Evolutionary conservation across 2,113 vertebrate species (phyloP).

Genomic region (Tetraodon nigroviridis): DNA sequence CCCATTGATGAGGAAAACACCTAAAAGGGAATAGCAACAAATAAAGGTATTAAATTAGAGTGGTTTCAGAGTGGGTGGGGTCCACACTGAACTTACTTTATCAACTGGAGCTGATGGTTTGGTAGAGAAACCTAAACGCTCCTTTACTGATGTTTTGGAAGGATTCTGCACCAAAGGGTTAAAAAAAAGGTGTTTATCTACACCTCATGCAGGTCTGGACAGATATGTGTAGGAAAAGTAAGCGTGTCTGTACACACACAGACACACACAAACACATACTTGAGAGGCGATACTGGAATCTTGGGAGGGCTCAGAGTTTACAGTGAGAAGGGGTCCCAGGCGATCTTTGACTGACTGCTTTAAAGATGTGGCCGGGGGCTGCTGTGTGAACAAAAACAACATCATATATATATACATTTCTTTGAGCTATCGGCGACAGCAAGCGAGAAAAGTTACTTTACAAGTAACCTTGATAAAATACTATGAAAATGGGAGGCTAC

Average conservation of each 20-base stretch:
- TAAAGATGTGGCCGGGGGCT: constrained; percentile 73
- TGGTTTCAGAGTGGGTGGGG: neutral
- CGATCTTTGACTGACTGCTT: constrained; percentile 96
- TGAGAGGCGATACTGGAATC: constrained; percentile 77
- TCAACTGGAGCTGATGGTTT: constrained; percentile 82
- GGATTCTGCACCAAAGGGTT: constrained; percentile 76
- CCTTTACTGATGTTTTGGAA: constrained; percentile 87
- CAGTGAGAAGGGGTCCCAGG: constrained; percentile 83
- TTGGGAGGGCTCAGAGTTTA: constrained; percentile 80
- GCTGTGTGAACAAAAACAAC: constrained; percentile 66
- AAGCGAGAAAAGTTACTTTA: no score
- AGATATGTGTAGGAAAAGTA: constrained; percentile 2
- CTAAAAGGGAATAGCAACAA: constrained; percentile 53
- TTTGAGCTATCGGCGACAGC: no score
- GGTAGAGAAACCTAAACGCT: constrained; percentile 85
- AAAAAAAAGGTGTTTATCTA: constrained; percentile 24
- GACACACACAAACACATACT: constrained; percentile 66
- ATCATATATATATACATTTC: neutral
- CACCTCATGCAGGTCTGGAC: constrained; percentile 17
- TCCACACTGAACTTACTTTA: constrained; percentile 74
- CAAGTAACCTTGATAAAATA: no score
- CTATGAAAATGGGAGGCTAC: no score
- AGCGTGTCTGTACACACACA: neutral
- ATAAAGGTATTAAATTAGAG: neutral
- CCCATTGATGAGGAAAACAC: constrained; percentile 92